phyloP scores from a whole-genome alignment of 2,797 vertebrate genomes.

The Lagodon rhomboides region DNA sequence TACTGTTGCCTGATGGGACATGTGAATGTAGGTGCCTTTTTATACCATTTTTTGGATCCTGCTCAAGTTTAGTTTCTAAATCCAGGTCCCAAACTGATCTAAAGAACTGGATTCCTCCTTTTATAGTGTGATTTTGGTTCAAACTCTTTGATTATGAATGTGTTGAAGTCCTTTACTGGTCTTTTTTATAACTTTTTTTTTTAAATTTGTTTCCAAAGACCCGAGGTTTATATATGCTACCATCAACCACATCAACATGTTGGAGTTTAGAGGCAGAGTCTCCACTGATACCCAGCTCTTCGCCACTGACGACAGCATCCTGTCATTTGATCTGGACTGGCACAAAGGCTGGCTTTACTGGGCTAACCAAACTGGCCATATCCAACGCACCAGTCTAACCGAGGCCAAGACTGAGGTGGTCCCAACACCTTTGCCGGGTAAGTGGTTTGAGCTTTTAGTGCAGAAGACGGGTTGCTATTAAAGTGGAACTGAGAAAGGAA shows the following conservation, averaged over 20 bases:
- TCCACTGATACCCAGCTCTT: conserved; percentile 74
- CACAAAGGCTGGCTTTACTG: conserved; percentile 88
- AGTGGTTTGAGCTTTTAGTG: not conserved
- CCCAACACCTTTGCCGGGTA: conserved; percentile 85
- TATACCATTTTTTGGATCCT: not conserved
- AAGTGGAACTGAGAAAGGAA: not conserved
- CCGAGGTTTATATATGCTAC: conserved; percentile 85
- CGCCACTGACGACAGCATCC: conserved; percentile 77
- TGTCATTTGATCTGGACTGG: conserved; percentile 92
- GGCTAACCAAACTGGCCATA: conserved; percentile 84
- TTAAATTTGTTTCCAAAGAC: conserved; percentile 72
- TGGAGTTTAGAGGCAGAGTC: conserved; percentile 82
- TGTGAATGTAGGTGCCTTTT: conserved; percentile 86
- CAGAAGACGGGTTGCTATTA: not conserved
- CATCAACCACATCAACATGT: conserved; percentile 70
- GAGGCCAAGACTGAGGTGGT: conserved; percentile 79
- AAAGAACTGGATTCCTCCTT: no score
- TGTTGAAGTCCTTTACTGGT: not conserved
- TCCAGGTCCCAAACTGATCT: no score
- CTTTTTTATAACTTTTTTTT: not conserved
- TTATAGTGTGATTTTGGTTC: no score
- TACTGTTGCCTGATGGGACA: conserved; percentile 84
- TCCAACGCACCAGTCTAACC: conserved; percentile 80
- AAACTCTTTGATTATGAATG: no score
- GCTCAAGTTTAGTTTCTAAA: not conserved